Evolutionary conservation across 2,113 vertebrate genomes (phyloP).

Genomic region (Thryonomys swinderianus): DNA sequence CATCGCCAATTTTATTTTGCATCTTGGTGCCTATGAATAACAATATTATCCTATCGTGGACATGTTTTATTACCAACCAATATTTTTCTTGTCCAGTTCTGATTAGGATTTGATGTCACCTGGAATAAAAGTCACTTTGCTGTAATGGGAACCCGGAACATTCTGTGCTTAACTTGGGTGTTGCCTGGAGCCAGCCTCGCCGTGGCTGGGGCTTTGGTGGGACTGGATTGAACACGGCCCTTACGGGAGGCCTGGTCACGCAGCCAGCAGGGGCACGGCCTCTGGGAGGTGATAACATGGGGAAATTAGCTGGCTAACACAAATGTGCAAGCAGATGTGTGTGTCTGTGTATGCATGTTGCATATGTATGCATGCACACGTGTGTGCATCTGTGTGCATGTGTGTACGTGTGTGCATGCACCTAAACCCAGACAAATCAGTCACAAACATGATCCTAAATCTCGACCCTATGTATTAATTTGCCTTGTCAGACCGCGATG

Average conservation of each 20-base stretch:
- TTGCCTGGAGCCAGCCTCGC: slow-evolving; percentile 42
- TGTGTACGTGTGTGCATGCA: background rate
- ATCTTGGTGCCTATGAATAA: slow-evolving; percentile 51
- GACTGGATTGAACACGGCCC: slow-evolving; percentile 27
- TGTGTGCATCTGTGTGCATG: background rate
- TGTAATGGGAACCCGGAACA: slow-evolving; percentile 55
- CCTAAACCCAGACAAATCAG: background rate
- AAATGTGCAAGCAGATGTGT: background rate
- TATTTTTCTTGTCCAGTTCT: slow-evolving; percentile 61
- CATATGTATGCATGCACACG: too few relatives aligned
- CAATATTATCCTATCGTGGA: slow-evolving; percentile 51
- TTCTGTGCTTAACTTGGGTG: slow-evolving; percentile 52
- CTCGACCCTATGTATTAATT: slow-evolving; percentile 51
- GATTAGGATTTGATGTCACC: slow-evolving; percentile 53
- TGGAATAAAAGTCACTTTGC: slow-evolving; percentile 39
- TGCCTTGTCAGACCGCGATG: slow-evolving; percentile 34
- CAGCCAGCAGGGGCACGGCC: background rate
- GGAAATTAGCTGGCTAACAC: slow-evolving; percentile 47
- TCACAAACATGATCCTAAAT: background rate
- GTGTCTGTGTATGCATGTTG: too few relatives aligned
- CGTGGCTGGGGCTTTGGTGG: background rate
- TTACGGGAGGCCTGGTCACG: slow-evolving; percentile 32
- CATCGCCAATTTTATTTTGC: slow-evolving; percentile 43
- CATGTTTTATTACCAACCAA: slow-evolving; percentile 44
- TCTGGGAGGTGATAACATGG: background rate